A percentile compares a stretch with the other conserved stretches of the same genome.
Conservation (phyloP, 2,113 vertebrate genomes). For the Pomatorhinus ruficollis region DNA sequence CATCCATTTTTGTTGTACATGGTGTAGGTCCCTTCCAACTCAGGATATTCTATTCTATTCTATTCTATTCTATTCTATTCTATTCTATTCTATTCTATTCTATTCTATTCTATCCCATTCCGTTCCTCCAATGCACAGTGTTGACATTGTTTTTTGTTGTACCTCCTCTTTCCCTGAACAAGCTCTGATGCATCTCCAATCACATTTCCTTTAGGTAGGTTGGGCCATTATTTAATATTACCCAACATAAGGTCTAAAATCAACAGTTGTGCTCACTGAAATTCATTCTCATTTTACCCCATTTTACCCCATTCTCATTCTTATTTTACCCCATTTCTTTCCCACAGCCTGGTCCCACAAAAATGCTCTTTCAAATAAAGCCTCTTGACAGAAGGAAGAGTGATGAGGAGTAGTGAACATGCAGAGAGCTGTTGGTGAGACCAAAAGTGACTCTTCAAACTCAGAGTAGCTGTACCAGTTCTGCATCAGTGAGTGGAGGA, state of each 20-base stretch:
- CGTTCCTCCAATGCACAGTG: neutral
- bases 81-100: neutral
- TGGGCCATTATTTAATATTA: neutral
- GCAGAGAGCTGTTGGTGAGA: neutral
- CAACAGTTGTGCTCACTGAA: neutral
- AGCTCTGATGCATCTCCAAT: neutral
- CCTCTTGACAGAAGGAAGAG: neutral
- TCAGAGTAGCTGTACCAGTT: neutral
- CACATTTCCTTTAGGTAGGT: neutral
- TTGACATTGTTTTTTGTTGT: neutral
- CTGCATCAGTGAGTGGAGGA: neutral
- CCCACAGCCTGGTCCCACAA: neutral
- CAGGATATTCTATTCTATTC: too few species aligned
- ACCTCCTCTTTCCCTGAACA: neutral
- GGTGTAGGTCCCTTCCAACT: neutral
- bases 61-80: neutral
- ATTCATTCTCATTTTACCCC: neutral
- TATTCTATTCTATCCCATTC: neutral
- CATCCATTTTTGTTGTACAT: neutral
- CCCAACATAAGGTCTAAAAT: neutral
- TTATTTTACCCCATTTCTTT: neutral
- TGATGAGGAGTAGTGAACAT: rapidly evolving
- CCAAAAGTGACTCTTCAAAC: neutral
- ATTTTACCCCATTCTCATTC: neutral
- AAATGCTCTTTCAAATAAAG: neutral